phyloP scores from a whole-genome alignment of 2,888 invertebrate genomes.

The Dione vanillae region DNA sequence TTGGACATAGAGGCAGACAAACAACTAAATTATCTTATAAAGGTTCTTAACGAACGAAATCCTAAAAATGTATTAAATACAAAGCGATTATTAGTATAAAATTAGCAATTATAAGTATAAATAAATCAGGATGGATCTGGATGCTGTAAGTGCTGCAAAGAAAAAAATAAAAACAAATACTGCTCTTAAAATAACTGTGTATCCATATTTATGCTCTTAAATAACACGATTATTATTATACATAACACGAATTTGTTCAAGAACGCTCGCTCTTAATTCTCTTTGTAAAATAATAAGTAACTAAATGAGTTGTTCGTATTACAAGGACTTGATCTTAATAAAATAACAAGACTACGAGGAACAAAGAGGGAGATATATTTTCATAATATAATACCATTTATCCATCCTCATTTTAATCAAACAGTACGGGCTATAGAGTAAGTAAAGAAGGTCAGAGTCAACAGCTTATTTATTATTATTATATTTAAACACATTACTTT shows the following conservation, averaged over 20 bases:
- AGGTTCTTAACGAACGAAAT: too few relatives aligned
- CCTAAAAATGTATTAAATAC: too few relatives aligned
- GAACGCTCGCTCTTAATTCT: neutral
- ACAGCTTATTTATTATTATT: neutral
- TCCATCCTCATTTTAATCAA: slow-evolving; percentile 22
- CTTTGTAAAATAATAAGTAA: slow-evolving; percentile 16
- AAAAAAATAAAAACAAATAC: neutral
- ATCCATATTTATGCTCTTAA: neutral
- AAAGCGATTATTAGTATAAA: too few relatives aligned
- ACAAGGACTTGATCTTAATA: slow-evolving; percentile 21
- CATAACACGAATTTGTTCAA: too few relatives aligned
- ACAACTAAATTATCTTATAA: too few relatives aligned
- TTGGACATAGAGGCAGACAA: too few relatives aligned
- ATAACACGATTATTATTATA: neutral
- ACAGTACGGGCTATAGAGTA: neutral
- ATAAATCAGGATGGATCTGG: slow-evolving; percentile 1
- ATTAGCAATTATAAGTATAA: too few relatives aligned
- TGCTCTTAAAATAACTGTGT: neutral
- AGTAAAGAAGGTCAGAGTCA: too few relatives aligned
- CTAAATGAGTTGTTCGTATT: slow-evolving; percentile 7
- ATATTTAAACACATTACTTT: too few relatives aligned
- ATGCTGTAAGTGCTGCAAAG: neutral
- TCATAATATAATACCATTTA: slow-evolving; percentile 14
- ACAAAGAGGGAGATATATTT: slow-evolving; percentile 17
- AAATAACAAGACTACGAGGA: neutral